A percentile compares a stretch with the other conserved stretches of the same genome.
These are phyloP conservation scores for Ophiodon elongatus DNA, from an alignment of 2,113 vertebrate genomes.

Conservation along the genomic window DNA sequence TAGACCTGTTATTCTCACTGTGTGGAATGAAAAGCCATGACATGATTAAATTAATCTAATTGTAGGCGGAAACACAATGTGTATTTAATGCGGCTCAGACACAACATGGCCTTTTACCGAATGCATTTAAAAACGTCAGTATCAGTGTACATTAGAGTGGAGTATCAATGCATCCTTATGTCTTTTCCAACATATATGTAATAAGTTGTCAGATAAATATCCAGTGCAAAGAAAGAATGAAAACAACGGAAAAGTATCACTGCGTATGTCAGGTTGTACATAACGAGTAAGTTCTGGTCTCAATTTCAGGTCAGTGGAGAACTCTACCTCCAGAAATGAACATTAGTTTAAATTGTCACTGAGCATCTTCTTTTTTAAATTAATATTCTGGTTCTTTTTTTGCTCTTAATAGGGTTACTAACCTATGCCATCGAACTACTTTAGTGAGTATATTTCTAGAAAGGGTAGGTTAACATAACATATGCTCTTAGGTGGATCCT, in stretches of 20 bases:
- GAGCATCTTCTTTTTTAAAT: not conserved
- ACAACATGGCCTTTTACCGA: not conserved
- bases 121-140: not conserved
- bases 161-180: not conserved
- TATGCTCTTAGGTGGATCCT: conserved; percentile 16
- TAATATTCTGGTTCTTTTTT: not conserved
- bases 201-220: not conserved
- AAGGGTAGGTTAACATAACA: conserved; percentile 26
- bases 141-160: not conserved
- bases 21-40: not conserved
- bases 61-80: not conserved
- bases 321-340: not conserved
- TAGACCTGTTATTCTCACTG: not conserved
- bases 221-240: too few relatives aligned
- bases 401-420: conserved; percentile 7
- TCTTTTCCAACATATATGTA: not conserved
- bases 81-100: not conserved
- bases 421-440: not conserved
- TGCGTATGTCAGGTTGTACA: not conserved
- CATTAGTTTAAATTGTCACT: not conserved
- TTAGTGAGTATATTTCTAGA: conserved; percentile 7
- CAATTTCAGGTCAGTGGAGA: conserved; percentile 2
- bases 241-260: not conserved
- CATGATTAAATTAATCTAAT: not conserved
- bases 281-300: not conserved